Percentiles rank a stretch among this genome's conserved stretches.
These are phyloP conservation scores for Megaceryle alcyon DNA, from an alignment of 2,797 vertebrate species.

Conservation along the genomic window DNA sequence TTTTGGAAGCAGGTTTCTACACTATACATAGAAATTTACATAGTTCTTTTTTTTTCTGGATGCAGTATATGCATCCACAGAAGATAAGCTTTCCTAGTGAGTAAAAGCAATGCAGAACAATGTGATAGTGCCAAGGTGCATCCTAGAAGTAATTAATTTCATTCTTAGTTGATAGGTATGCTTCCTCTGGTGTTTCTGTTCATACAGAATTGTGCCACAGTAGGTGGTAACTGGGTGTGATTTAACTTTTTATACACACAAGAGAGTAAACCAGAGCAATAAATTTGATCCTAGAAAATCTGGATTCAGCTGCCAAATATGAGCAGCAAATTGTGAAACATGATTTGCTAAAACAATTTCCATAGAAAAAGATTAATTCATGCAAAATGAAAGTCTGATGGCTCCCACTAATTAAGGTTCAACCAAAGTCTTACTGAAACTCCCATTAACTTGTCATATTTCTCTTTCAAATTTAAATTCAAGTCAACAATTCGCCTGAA, in stretches of 20 bases:
- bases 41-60: background rate
- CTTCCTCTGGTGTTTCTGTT: constrained; percentile 50
- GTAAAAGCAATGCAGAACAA: background rate
- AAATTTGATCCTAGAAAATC: background rate
- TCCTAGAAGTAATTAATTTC: background rate
- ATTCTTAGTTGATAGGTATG: background rate
- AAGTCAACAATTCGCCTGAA: background rate
- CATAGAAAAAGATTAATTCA: background rate
- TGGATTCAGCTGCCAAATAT: background rate
- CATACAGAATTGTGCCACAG: background rate
- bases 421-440: background rate
- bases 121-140: background rate
- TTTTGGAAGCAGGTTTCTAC: background rate
- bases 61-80: background rate
- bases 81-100: background rate
- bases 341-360: constrained; percentile 37
- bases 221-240: background rate
- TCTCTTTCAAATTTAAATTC: constrained; percentile 8
- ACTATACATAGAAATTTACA: background rate
- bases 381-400: constrained; percentile 4
- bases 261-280: constrained; percentile 10
- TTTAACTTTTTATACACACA: background rate
- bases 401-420: background rate
- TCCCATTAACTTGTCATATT: background rate
- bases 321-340: constrained; percentile 18